Conservation (phyloP, 2,113 vertebrate species). For the Tricholaema leucomelas region DNA sequence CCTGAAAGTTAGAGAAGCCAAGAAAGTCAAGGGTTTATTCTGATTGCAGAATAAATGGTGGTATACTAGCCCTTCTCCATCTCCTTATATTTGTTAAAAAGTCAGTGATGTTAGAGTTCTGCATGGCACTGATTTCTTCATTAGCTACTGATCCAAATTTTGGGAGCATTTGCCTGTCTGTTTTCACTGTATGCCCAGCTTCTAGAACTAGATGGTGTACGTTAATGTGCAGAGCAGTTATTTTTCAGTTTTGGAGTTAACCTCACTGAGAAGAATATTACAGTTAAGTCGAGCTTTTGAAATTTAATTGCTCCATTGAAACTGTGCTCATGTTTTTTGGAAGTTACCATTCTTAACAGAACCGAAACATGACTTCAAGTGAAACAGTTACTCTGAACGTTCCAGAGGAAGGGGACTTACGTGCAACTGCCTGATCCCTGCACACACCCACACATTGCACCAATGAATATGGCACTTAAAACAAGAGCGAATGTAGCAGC, state of each 20-base stretch:
- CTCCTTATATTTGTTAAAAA: not conserved
- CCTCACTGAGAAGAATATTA: not conserved
- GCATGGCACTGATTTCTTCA: not conserved
- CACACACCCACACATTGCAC: too few relatives aligned
- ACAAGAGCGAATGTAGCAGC: not conserved
- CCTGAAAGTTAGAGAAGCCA: not conserved
- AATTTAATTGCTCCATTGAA: not conserved
- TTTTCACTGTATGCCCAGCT: not conserved
- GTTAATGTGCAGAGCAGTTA: not conserved
- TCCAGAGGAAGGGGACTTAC: not conserved
- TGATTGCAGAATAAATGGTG: not conserved
- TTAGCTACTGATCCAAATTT: not conserved
- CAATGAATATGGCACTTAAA: not conserved
- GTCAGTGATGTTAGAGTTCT: not conserved
- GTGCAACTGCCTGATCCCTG: not conserved
- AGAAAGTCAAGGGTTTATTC: not conserved
- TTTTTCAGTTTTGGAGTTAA: not conserved
- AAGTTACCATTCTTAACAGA: not conserved
- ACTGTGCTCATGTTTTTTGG: not conserved
- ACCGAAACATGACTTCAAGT: not conserved
- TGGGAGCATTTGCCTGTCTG: not conserved
- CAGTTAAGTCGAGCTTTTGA: not conserved
- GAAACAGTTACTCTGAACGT: not conserved
- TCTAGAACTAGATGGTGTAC: fast-evolving
- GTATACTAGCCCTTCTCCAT: not conserved